phyloP scores from a whole-genome alignment of 2,113 vertebrate species.

The Collichthys lucidus region DNA sequence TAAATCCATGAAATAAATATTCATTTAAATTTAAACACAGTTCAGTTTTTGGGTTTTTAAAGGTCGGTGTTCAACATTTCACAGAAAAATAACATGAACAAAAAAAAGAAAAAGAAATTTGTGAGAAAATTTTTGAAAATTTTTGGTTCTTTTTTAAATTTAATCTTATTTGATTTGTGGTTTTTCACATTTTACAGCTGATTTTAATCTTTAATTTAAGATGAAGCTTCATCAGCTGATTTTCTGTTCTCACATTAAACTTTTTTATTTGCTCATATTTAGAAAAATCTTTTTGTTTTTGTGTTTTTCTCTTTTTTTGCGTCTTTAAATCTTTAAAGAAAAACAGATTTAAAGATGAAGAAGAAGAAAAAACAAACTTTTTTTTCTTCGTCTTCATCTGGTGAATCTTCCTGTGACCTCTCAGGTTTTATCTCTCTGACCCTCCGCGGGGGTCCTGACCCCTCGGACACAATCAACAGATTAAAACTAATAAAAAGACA shows the following conservation, averaged over 20 bases:
- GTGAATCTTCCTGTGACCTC: neutral
- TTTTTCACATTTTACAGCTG: neutral
- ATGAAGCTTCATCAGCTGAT: too few species aligned
- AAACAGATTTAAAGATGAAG: neutral
- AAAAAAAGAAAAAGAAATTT: neutral
- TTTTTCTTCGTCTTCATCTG: neutral
- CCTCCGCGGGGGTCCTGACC: slow-evolving; percentile 6
- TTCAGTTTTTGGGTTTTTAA: too few species aligned
- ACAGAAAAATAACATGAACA: neutral
- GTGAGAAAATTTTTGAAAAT: too few species aligned
- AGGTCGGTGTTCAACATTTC: too few species aligned
- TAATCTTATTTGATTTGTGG: too few species aligned
- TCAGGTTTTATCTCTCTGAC: slow-evolving; percentile 1
- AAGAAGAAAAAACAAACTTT: neutral
- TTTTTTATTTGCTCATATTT: neutral
- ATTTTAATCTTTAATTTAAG: too few species aligned
- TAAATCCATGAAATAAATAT: too few species aligned
- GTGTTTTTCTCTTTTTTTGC: neutral
- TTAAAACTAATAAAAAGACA: neutral
- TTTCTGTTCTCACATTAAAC: neutral
- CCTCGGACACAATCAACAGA: neutral
- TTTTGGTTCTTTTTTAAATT: neutral
- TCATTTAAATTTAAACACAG: too few species aligned
- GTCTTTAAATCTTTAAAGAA: neutral
- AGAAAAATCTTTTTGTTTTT: neutral